These are phyloP conservation scores for Lates calcarifer DNA, from an alignment of 2,113 vertebrate species.

Conservation along the genomic window DNA sequence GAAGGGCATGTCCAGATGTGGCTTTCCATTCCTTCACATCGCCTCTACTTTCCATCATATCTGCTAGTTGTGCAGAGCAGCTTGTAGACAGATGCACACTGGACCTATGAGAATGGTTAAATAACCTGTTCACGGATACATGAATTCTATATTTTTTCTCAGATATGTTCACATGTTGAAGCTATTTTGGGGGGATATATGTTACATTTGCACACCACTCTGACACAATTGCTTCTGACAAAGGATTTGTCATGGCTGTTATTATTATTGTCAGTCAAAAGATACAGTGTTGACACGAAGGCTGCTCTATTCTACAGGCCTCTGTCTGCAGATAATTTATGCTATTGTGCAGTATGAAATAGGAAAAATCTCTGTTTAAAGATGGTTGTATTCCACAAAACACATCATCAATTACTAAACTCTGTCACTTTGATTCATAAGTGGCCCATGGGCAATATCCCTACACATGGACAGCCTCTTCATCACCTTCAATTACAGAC, in stretches of 20 bases:
- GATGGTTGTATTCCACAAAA: slow-evolving; percentile 37
- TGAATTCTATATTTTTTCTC: not conserved
- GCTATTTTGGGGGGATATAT: slow-evolving; percentile 9
- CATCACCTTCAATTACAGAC: slow-evolving; percentile 69
- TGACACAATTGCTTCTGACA: slow-evolving; percentile 28
- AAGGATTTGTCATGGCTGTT: slow-evolving; percentile 30
- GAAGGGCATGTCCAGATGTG: slow-evolving; percentile 72
- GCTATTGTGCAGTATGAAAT: slow-evolving; percentile 22
- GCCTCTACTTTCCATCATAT: slow-evolving; percentile 29
- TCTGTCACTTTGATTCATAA: slow-evolving; percentile 70
- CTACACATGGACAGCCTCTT: slow-evolving; percentile 53
- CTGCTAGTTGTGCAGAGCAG: slow-evolving; percentile 33
- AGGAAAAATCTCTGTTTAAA: slow-evolving; percentile 27
- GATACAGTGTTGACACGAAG: slow-evolving; percentile 30
- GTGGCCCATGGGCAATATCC: slow-evolving; percentile 56
- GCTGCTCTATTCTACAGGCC: slow-evolving; percentile 17
- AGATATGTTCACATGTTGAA: not conserved
- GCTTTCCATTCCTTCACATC: slow-evolving; percentile 48
- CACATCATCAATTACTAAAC: slow-evolving; percentile 55
- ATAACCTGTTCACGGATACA: slow-evolving; percentile 3
- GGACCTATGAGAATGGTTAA: not conserved
- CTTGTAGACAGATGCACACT: slow-evolving; percentile 23
- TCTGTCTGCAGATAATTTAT: slow-evolving; percentile 16
- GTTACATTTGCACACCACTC: slow-evolving; percentile 15
- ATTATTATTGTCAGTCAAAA: slow-evolving; percentile 30